A percentile compares a stretch with the other conserved stretches of the same genome.
Conservation (phyloP, 2,113 vertebrate species). For the Ginglymostoma cirratum region DNA sequence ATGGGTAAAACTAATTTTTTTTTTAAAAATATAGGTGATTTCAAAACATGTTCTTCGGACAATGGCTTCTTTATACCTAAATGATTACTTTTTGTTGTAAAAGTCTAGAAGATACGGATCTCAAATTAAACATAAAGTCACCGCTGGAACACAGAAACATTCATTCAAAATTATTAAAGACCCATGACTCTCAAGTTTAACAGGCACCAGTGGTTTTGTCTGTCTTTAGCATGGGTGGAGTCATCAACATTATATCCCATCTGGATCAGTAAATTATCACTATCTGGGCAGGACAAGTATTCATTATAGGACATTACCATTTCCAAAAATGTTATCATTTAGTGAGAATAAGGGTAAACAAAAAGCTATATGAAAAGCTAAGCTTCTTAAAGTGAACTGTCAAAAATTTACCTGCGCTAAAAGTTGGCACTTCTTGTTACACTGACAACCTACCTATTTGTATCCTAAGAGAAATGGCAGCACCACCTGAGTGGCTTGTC, state of each 20-base stretch:
- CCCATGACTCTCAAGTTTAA: neutral
- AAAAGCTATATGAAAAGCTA: neutral
- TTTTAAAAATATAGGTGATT: neutral
- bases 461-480: neutral
- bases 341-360: neutral
- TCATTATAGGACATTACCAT: neutral
- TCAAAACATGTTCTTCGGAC: neutral
- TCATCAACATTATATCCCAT: neutral
- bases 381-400: neutral
- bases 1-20: neutral
- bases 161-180: conserved; percentile 30
- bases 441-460: neutral
- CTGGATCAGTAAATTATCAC: neutral
- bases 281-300: neutral
- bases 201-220: conserved; percentile 21
- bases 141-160: neutral
- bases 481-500: no score
- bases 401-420: neutral
- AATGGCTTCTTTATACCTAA: neutral
- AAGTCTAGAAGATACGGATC: neutral
- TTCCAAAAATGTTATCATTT: conserved; percentile 6
- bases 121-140: conserved; percentile 13
- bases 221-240: neutral
- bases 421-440: neutral
- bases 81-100: neutral